Base-by-base conservation (phyloP, 2,797 vertebrate genomes). In the Naso thynnoides region DNA sequence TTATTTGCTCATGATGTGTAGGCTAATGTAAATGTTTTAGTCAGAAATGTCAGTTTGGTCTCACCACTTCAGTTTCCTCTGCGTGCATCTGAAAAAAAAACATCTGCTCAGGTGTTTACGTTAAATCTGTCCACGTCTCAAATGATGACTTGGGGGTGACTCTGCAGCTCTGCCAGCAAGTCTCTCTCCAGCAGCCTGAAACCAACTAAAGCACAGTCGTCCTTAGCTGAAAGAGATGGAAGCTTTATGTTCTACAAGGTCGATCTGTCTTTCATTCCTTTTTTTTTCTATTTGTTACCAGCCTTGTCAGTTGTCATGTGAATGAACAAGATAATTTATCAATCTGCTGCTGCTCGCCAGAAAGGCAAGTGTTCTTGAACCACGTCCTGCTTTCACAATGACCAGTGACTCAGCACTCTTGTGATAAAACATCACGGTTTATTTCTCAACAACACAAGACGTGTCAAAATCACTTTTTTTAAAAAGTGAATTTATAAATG, bases 331-430 rank as follows among this genome's bases (percentile, higher is more conserved):
- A 74, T 68, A 29, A 57, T 78, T 61, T 64, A 70, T 79, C 72
- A 77, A 10, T 70, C n/a, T 41, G 60, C 56, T 52, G 63, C 74
- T 70, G 69, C 55, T 31, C 3, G 44, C 60, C 71, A 0, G 54
- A 72, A 65, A 59, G 53, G 55, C 63, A 19, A 31, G 45, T 41
- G 76, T 63, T 74, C 60, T 69, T 74, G 66, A 87, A 73, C 58
- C 31, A 39, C 41, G 74, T 58, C 65, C 61, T 53, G 39, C 68
- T 76, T 79, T 85, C 76, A 68, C 44, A 82, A 75, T 55, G 63
- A 75, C 55, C 69, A 5, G 6, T 89, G 81, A 87, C 79, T 87
- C 74, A 31, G 76, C 76, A 60, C 47, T 45, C 9, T 45, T 63
- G 54, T 49, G 31, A 49, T 21, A 26, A 21, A 50, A 21, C 63